A percentile compares a stretch with the other conserved stretches of the same genome.
phyloP scores from a whole-genome alignment of 2,888 invertebrate species.

The Phorcus lineatus region DNA sequence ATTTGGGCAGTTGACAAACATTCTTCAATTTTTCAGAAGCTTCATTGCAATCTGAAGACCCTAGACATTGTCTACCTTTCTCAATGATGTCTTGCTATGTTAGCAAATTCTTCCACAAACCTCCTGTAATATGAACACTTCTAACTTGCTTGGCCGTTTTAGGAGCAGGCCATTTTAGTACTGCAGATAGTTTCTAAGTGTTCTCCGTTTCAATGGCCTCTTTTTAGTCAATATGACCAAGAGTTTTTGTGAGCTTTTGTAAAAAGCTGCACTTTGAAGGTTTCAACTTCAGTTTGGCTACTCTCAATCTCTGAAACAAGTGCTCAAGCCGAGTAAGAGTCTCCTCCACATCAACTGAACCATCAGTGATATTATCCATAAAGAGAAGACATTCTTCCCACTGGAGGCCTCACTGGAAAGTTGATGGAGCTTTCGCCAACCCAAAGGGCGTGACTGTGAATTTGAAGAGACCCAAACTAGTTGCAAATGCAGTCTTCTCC shows the following conservation, averaged over 20 bases:
- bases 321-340: conserved; percentile 35
- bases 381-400: conserved; percentile 28
- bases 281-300: conserved; percentile 40
- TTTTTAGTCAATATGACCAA: no score
- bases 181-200: conserved; percentile 31
- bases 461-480: conserved; percentile 20
- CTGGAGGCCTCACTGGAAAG: conserved; percentile 44
- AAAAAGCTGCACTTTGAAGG: no score
- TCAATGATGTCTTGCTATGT: conserved; percentile 30
- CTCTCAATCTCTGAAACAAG: conserved; percentile 33
- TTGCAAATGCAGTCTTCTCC: conserved; percentile 26
- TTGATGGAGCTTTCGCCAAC: conserved; percentile 46
- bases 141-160: conserved; percentile 5
- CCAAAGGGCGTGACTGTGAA: conserved; percentile 41
- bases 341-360: conserved; percentile 1
- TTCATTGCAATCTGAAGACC: conserved; percentile 1
- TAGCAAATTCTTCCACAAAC: conserved; percentile 36
- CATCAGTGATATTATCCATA: conserved; percentile 46
- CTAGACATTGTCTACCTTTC: conserved; percentile 9
- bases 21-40: conserved; percentile 25
- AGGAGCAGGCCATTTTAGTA: conserved; percentile 35
- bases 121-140: conserved; percentile 33
- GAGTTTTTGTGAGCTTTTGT: no score
- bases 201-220: no score
- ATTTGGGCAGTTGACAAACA: conserved; percentile 1